A percentile compares a stretch with the other conserved stretches of the same genome.
These are phyloP conservation scores for Sebastes taczanowskii DNA, from an alignment of 2,797 vertebrate genomes.

Conservation along the genomic window DNA sequence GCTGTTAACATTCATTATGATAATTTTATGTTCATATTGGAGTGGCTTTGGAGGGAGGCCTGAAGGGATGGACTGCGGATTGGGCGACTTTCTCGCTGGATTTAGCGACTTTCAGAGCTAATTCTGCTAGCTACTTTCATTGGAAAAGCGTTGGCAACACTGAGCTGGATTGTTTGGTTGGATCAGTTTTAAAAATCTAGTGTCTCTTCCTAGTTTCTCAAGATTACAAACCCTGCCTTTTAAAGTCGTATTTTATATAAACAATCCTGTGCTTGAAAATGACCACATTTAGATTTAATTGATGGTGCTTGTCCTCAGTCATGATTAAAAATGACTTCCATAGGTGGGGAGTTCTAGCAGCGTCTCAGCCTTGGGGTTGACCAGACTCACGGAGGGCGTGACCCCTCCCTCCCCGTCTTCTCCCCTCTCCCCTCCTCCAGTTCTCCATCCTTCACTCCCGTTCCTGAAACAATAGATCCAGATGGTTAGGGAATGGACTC, in stretches of 20 bases:
- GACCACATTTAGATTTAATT: background rate
- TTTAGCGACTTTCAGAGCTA: no score
- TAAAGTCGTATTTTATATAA: background rate
- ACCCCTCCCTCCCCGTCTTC: slow-evolving; percentile 52
- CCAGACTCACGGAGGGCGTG: slow-evolving; percentile 64
- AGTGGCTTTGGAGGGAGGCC: no score
- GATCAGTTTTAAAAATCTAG: no score
- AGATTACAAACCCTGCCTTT: background rate
- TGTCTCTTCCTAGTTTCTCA: no score
- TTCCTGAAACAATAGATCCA: slow-evolving; percentile 84
- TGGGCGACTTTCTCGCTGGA: no score
- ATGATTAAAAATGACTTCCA: slow-evolving; percentile 11
- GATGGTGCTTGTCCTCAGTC: background rate
- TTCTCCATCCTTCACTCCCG: slow-evolving; percentile 51
- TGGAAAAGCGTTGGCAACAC: no score
- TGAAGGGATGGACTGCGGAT: accelerated
- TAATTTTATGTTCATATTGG: no score
- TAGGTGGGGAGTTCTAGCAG: slow-evolving; percentile 16
- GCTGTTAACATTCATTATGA: no score
- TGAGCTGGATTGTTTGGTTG: no score
- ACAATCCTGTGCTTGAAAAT: background rate
- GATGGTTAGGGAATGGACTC: slow-evolving; percentile 81
- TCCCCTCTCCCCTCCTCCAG: slow-evolving; percentile 61
- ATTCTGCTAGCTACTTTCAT: no score
- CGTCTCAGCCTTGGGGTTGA: slow-evolving; percentile 61